Conservation (phyloP, 2,797 vertebrate species). For the Halcyon badia region DNA sequence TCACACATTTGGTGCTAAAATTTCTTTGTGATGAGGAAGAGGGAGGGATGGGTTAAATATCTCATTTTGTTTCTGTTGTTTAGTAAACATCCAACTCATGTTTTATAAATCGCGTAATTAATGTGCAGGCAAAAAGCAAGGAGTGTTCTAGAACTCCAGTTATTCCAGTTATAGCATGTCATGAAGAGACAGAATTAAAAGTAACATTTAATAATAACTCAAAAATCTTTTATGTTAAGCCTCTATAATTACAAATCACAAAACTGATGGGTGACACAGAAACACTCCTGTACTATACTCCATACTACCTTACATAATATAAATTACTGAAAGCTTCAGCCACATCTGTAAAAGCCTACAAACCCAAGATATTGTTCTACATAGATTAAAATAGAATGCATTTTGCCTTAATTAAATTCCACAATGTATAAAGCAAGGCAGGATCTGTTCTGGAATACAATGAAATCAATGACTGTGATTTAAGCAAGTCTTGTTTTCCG, state of each 20-base stretch:
- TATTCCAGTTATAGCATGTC: background rate
- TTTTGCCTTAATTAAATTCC: background rate
- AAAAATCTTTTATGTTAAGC: background rate
- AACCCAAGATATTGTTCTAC: background rate
- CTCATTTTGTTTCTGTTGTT: background rate
- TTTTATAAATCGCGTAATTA: constrained; percentile 35
- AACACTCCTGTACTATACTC: background rate
- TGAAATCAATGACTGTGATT: background rate
- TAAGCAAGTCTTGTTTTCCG: background rate
- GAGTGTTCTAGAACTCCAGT: background rate
- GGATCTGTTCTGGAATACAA: background rate
- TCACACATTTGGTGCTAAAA: background rate
- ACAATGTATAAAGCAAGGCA: background rate
- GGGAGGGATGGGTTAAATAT: background rate
- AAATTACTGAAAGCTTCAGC: background rate
- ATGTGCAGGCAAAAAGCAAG: constrained; percentile 9
- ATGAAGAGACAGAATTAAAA: background rate
- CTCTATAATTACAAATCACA: background rate
- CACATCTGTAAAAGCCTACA: background rate
- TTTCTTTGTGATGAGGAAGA: background rate
- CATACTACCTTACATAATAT: background rate
- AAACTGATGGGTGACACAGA: background rate
- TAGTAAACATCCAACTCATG: background rate
- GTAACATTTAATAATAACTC: background rate
- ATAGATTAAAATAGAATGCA: background rate